Percentiles rank a stretch among this genome's conserved stretches.
Conservation (phyloP, 2,888 invertebrate species). For the Tetragonula carbonaria region DNA sequence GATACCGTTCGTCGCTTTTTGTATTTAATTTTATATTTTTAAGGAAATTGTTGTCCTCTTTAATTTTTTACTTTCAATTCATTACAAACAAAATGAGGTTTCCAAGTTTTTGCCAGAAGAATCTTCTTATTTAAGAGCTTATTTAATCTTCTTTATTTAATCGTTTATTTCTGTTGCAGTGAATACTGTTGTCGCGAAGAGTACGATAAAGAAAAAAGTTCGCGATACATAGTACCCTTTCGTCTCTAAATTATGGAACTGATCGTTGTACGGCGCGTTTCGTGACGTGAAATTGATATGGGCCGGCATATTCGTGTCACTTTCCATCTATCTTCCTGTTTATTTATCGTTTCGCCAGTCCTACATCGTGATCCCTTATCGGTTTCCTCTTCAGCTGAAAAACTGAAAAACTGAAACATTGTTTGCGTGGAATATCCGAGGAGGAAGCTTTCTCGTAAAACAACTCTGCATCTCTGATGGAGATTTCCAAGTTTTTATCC, state of each 20-base stretch:
- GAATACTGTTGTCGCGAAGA: neutral
- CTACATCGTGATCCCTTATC: neutral
- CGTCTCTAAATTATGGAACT: neutral
- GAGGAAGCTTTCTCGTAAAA: neutral
- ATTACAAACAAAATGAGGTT: neutral
- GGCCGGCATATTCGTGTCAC: constrained; percentile 8
- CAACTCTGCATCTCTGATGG: neutral
- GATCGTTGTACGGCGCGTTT: neutral
- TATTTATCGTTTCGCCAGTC: neutral
- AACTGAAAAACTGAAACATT: neutral
- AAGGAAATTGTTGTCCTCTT: neutral
- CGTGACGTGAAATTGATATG: constrained; percentile 19
- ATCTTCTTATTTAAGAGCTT: too few relatives aligned
- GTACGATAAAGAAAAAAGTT: neutral
- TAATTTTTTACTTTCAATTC: neutral
- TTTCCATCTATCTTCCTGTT: neutral
- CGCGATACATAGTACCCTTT: neutral
- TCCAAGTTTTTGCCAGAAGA: neutral
- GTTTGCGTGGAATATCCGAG: neutral
- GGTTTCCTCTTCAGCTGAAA: neutral
- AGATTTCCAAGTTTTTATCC: neutral
- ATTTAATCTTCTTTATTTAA: neutral
- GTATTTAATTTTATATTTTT: neutral
- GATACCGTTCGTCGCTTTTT: neutral
- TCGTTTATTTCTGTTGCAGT: neutral